Evolutionary conservation across 2,888 invertebrate genomes (phyloP).

Genomic region (Sinopyrophorus schimmeli): DNA sequence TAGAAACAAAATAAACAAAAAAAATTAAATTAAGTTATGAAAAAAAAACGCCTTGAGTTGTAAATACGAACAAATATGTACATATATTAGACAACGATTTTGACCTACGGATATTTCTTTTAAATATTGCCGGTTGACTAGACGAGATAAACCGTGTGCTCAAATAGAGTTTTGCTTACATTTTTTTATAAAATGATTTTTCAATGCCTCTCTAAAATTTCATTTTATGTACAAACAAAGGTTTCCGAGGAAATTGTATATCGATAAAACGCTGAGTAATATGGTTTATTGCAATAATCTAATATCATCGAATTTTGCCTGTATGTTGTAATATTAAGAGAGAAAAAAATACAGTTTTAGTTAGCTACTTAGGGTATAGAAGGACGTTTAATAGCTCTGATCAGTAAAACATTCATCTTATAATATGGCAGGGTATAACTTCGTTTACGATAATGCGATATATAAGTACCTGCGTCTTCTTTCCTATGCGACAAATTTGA

Average conservation of each 20-base stretch:
- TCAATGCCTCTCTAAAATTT: background rate
- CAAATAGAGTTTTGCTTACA: too few relatives aligned
- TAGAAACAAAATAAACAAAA: too few relatives aligned
- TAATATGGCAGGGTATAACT: constrained; percentile 22
- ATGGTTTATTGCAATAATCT: constrained; percentile 14
- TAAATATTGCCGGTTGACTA: too few relatives aligned
- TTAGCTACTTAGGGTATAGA: constrained; percentile 9
- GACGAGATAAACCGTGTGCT: too few relatives aligned
- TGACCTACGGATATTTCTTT: too few relatives aligned
- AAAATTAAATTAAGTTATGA: too few relatives aligned
- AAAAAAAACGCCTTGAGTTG: too few relatives aligned
- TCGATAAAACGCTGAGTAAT: constrained; percentile 9
- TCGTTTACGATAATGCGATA: constrained; percentile 21
- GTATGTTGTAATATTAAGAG: constrained; percentile 6
- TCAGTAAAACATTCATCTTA: constrained; percentile 26
- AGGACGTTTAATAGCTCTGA: constrained; percentile 20
- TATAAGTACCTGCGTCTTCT: constrained; percentile 22
- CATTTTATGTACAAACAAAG: constrained; percentile 14
- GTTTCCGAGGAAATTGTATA: constrained; percentile 4
- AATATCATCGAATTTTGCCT: constrained; percentile 11
- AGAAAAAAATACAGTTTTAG: constrained; percentile 13
- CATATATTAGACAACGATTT: too few relatives aligned
- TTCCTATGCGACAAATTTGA: constrained; percentile 24
- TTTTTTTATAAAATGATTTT: constrained; percentile 11
- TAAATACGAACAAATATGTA: too few relatives aligned